These are phyloP conservation scores for Sesia bembeciformis DNA, from an alignment of 2,888 invertebrate genomes.

Conservation along the genomic window DNA sequence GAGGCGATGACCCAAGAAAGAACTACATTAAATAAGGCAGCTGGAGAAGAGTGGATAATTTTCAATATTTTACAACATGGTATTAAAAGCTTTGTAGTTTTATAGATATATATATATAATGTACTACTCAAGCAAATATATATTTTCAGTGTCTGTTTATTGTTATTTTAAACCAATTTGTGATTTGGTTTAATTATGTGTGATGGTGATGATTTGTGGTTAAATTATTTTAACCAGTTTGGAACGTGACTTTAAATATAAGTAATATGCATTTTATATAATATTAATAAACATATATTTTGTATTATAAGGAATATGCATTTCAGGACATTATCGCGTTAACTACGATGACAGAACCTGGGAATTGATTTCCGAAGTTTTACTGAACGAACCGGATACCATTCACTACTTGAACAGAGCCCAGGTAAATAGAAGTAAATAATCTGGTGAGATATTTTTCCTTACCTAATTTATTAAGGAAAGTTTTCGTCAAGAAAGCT, in stretches of 20 bases:
- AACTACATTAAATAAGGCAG: constrained; percentile 28
- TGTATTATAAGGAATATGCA: background rate
- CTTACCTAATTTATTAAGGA: background rate
- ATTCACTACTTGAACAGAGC: constrained; percentile 83
- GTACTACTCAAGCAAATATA: background rate
- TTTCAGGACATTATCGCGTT: constrained; percentile 78
- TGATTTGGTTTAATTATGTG: too few species aligned
- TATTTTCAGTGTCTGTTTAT: background rate
- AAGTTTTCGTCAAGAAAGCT: too few species aligned
- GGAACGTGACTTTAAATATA: too few species aligned
- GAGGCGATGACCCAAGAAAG: constrained; percentile 61
- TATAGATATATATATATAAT: too few species aligned
- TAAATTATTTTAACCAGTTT: background rate
- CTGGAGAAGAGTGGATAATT: constrained; percentile 73
- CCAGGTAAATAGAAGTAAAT: constrained; percentile 61
- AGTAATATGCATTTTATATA: too few species aligned
- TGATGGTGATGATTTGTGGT: too few species aligned
- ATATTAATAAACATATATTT: background rate
- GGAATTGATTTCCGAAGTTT: constrained; percentile 56
- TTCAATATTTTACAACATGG: constrained; percentile 79
- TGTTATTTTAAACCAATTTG: background rate
- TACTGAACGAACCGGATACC: constrained; percentile 33
- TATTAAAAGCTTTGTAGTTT: constrained; percentile 19
- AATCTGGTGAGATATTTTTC: too few species aligned
- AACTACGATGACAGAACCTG: constrained; percentile 77